Evolutionary conservation across 2,888 invertebrate species (phyloP).

Genomic region (Xanthia icteritia): DNA sequence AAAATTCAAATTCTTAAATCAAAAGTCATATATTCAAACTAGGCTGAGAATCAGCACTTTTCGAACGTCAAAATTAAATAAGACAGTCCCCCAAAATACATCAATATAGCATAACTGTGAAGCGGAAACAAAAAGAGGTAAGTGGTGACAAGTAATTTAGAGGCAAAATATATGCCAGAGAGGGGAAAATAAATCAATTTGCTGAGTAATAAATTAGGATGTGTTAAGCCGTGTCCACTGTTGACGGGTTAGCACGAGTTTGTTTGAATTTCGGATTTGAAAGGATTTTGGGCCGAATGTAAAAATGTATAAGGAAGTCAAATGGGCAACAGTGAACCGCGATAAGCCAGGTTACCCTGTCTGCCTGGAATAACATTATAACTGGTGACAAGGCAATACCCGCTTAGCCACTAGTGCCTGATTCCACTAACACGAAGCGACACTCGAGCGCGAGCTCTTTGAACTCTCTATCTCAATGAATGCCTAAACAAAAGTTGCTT

Average conservation of each 20-base stretch:
- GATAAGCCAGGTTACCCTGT: background rate
- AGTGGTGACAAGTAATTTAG: constrained; percentile 46
- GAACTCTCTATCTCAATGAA: too few relatives aligned
- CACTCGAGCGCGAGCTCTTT: too few relatives aligned
- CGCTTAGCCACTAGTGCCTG: background rate
- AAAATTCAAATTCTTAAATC: too few relatives aligned
- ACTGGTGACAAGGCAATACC: background rate
- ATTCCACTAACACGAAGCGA: too few relatives aligned
- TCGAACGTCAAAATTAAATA: too few relatives aligned
- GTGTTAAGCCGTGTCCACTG: constrained; percentile 38
- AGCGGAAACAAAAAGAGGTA: constrained; percentile 41
- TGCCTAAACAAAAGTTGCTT: background rate
- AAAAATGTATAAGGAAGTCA: background rate
- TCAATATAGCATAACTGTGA: constrained; percentile 87
- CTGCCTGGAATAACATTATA: background rate
- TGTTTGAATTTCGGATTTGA: constrained; percentile 39
- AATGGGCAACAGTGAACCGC: constrained; percentile 5
- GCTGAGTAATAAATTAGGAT: constrained; percentile 45
- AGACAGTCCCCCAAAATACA: too few relatives aligned
- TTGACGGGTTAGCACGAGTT: constrained; percentile 24
- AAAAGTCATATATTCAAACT: too few relatives aligned
- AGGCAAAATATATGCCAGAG: constrained; percentile 33
- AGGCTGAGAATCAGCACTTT: too few relatives aligned
- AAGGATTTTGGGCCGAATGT: constrained; percentile 35
- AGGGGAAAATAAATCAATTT: constrained; percentile 44